Conservation (phyloP, 2,113 vertebrate genomes). For the Spermophilus dauricus region DNA sequence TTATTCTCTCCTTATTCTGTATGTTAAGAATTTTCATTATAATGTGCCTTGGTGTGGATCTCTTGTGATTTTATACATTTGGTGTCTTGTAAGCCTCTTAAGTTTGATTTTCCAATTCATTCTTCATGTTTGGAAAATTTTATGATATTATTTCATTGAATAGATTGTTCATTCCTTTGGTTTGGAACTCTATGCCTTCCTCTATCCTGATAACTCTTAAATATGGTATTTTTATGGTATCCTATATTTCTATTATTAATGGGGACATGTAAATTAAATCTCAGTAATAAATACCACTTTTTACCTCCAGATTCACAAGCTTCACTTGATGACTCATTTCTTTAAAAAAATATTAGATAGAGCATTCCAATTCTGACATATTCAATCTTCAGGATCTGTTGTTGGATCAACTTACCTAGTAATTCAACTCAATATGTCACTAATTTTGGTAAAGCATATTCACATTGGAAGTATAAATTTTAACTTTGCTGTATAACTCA, state of each 20-base stretch:
- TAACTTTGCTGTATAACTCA: conserved; percentile 33
- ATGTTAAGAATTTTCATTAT: no score
- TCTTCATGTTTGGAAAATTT: no score
- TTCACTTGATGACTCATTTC: conserved; percentile 37
- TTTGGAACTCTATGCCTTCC: no score
- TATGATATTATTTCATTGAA: no score
- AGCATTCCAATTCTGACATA: not conserved
- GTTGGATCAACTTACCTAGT: not conserved
- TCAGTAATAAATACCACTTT: not conserved
- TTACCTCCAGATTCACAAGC: conserved; percentile 41
- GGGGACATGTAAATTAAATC: conserved; percentile 4
- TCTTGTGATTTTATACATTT: no score
- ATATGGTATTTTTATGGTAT: no score
- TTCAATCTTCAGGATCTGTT: not conserved
- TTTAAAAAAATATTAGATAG: conserved; percentile 47
- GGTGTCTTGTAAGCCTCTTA: no score
- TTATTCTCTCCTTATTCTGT: not conserved
- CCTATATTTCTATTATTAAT: not conserved
- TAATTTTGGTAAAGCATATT: conserved; percentile 51
- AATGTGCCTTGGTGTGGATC: no score
- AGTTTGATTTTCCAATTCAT: no score
- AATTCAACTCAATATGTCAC: conserved; percentile 37
- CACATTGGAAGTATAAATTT: not conserved
- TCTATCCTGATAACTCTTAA: no score
- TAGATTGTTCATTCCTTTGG: no score